These are phyloP conservation scores for Meriones psammophilus DNA, from an alignment of 2,797 vertebrate genomes.

Conservation along the genomic window DNA sequence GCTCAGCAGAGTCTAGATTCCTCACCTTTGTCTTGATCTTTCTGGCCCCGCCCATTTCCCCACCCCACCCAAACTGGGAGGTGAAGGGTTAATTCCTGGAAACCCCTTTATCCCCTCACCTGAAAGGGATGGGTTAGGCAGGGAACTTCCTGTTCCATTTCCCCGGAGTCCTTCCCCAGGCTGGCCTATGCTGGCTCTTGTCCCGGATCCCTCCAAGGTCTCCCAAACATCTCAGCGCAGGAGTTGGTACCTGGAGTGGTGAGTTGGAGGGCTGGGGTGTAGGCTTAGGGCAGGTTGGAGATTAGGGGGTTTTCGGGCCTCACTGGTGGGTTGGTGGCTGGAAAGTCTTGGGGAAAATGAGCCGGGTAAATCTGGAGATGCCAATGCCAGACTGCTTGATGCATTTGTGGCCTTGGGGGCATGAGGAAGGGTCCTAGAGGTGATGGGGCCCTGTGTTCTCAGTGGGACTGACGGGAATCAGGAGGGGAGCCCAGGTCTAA, in stretches of 20 bases:
- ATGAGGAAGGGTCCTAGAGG: not conserved
- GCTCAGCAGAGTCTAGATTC: not conserved
- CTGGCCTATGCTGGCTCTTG: not conserved
- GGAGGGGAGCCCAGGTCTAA: not conserved
- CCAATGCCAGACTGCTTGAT: not conserved
- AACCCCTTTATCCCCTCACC: conserved; percentile 74
- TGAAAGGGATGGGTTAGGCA: conserved; percentile 69
- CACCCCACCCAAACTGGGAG: conserved; percentile 47
- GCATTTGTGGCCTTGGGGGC: not conserved
- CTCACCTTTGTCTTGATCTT: not conserved
- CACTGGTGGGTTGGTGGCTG: not conserved
- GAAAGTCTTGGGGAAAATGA: not conserved
- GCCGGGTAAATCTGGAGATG: not conserved
- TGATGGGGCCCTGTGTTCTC: not conserved
- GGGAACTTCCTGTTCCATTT: conserved; percentile 82
- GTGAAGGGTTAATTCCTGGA: conserved; percentile 81
- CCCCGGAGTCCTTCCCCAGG: not conserved
- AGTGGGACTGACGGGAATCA: not conserved
- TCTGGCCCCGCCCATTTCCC: conserved; percentile 71
- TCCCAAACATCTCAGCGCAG: not conserved
- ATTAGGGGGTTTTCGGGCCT: not conserved
- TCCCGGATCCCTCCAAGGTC: conserved; percentile 4
- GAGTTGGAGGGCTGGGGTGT: conserved; percentile 59
- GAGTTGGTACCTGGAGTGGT: conserved; percentile 63
- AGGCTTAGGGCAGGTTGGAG: not conserved